phyloP scores from a whole-genome alignment of 2,888 invertebrate species.

The Anthrax anthrax region DNA sequence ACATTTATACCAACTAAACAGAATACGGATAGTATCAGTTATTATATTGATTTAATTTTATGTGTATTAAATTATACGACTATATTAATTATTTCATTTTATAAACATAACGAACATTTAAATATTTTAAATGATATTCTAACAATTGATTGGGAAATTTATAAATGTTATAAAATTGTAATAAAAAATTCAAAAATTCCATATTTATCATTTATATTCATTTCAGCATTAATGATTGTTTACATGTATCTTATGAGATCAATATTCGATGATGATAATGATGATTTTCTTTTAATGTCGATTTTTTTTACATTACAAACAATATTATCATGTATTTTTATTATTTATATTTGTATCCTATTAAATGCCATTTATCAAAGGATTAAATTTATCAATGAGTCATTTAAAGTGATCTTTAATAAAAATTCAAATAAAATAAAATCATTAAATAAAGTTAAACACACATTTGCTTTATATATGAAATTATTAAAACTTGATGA shows the following conservation, averaged over 20 bases:
- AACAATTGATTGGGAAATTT: neutral
- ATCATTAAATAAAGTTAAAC: neutral
- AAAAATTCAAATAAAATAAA: neutral
- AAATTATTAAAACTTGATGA: neutral
- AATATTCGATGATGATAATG: neutral
- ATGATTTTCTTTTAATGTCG: neutral
- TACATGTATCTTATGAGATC: neutral
- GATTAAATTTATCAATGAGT: neutral
- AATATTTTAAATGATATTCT: neutral
- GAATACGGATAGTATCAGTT: neutral
- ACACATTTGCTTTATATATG: neutral
- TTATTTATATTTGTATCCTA: neutral
- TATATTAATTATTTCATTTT: neutral
- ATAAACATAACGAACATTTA: neutral
- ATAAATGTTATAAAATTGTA: neutral
- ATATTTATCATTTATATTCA: neutral
- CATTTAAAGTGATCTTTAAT: neutral
- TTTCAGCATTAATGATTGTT: neutral
- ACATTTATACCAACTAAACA: neutral
- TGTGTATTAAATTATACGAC: neutral
- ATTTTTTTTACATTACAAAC: neutral
- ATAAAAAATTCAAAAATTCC: neutral
- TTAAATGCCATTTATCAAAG: neutral
- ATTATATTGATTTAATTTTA: neutral
- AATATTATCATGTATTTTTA: neutral